These are phyloP conservation scores for Pseudopipra pipra DNA, from an alignment of 2,113 vertebrate genomes.

Conservation along the genomic window DNA sequence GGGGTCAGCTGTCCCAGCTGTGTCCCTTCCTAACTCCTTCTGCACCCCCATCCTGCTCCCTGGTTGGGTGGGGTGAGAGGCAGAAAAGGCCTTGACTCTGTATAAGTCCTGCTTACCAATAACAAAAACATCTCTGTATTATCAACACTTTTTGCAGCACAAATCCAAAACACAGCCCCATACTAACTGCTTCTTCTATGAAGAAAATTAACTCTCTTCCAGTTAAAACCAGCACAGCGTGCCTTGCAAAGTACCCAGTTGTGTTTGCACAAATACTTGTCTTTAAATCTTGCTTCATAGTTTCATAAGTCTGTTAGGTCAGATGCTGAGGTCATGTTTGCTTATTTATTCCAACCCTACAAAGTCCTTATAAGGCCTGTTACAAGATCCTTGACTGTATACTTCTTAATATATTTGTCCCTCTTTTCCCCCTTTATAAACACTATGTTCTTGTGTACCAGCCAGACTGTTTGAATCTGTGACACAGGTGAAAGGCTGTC, in stretches of 20 bases:
- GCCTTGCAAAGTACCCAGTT: not conserved
- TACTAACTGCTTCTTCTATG: not conserved
- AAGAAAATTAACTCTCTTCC: not conserved
- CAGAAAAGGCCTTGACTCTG: not conserved
- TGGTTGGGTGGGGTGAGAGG: not conserved
- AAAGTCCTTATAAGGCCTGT: constrained; percentile 1
- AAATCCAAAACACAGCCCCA: not conserved
- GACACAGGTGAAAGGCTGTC: not conserved
- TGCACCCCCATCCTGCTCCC: not conserved
- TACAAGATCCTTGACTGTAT: not conserved
- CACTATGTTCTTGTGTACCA: not conserved
- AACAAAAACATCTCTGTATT: not conserved
- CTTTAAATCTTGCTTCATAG: not conserved
- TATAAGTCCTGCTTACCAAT: not conserved
- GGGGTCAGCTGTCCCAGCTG: not conserved
- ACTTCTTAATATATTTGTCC: not conserved
- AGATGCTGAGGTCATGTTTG: constrained; percentile 20
- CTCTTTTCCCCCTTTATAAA: not conserved
- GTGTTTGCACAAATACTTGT: not conserved
- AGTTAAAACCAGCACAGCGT: not conserved
- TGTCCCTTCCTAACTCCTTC: not conserved
- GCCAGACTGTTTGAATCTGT: not conserved
- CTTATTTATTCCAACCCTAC: constrained; percentile 7
- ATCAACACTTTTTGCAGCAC: not conserved
- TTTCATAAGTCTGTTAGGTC: constrained; percentile 5